Base-by-base conservation (phyloP, 2,888 invertebrate species). In the Pedicia rivosa region DNA sequence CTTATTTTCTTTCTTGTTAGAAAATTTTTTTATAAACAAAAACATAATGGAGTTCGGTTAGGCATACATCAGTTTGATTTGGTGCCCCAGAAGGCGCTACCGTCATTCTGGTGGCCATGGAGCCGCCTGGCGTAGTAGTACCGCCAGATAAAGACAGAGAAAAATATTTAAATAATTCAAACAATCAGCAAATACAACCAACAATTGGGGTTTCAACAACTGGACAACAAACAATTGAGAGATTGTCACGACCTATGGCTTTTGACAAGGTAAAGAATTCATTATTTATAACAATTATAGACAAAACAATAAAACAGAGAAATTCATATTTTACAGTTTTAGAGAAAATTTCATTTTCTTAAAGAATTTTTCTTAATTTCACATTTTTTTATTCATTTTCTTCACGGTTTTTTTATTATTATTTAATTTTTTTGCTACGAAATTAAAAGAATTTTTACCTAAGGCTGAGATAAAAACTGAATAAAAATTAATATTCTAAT, bases 221-320 rank as follows among this genome's bases (percentile, higher is more conserved):
- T 42, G 34, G 40, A 3, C 49, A 46, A 22, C 57, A 54, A 40
- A 55, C 54, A 45, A 51, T 60, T 43, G 60, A 60, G 40, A 55
- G 56, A 46, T 47, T 61, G n/a, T 60, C 60, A 22, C 50, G 77
- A 66, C 78, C 78, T 53, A 67, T 72, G 63, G 74, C 75, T 59
- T 78, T 78, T 66, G 78, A 78, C 66, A 78, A 77, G 74, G 78
- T 78, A 56, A 59, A n/a, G n/a, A n/a, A n/a, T n/a, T n/a, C n/a
- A n/a, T n/a, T n/a, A n/a, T n/a, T n/a, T n/a, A n/a, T n/a, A n/a
- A n/a, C n/a, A n/a, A n/a, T n/a, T n/a, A n/a, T n/a, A n/a, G n/a
- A n/a, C n/a, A n/a, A n/a, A n/a, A n/a, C n/a, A n/a, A n/a, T n/a
- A n/a, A n/a, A n/a, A n/a, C n/a, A n/a, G n/a, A n/a, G n/a, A n/a